These are phyloP conservation scores for Madoqua kirkii DNA, from an alignment of 2,113 vertebrate species.

Conservation along the genomic window DNA sequence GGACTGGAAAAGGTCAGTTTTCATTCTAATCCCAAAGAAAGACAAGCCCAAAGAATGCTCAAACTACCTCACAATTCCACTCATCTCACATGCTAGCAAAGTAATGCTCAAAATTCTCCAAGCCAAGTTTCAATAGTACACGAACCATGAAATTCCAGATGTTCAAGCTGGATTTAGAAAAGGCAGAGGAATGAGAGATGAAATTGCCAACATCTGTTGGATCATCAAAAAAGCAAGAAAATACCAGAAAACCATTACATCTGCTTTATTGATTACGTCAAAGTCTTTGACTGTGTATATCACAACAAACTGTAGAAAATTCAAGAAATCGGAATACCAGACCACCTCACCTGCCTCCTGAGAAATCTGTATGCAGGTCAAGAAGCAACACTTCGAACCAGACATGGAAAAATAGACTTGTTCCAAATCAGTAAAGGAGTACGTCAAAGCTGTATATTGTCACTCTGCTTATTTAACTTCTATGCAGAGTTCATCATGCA, in stretches of 20 bases:
- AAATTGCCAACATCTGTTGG: neutral
- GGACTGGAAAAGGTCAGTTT: neutral
- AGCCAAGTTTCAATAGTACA: neutral
- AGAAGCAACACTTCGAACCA: neutral
- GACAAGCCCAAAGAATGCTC: neutral
- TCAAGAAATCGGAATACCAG: neutral
- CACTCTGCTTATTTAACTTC: neutral
- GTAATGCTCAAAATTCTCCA: neutral
- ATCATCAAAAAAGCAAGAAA: neutral
- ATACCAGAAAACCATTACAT: neutral
- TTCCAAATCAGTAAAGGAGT: neutral
- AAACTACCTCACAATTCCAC: accelerated
- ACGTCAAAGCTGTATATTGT: neutral
- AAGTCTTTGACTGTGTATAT: neutral
- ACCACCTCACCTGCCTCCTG: neutral
- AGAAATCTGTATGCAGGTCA: neutral
- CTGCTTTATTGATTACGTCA: neutral
- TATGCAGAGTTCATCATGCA: neutral
- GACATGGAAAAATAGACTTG: neutral
- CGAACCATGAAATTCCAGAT: neutral
- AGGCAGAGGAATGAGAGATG: neutral
- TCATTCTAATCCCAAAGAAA: neutral
- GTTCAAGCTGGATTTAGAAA: neutral
- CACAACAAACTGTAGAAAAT: neutral
- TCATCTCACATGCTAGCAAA: neutral